Base-by-base conservation (phyloP, 2,888 invertebrate genomes). In the Diachrysia chrysitis region DNA sequence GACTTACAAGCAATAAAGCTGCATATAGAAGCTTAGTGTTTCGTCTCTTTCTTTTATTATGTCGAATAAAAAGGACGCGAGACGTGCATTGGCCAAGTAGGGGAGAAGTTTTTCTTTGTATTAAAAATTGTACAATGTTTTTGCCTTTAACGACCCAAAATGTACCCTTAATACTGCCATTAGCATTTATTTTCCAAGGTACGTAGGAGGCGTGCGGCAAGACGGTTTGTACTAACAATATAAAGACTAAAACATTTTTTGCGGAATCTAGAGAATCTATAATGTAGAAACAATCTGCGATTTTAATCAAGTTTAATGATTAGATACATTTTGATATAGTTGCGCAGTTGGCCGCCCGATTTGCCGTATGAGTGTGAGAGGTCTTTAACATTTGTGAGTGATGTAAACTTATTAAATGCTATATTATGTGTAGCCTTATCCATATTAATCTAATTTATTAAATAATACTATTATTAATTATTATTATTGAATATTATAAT, bases 341-440 rank as follows among this genome's bases (percentile, higher is more conserved):
- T 69, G 51, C 42, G 73, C 71, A 72, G 63, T 63, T 69, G 57
- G 65, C 72, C 67, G 66, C 69, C 59, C 60, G 54, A 53, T 35
- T 58, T 29, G 67, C 55, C 66, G 67, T 25, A 58, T 69, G 71
- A 71, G 69, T 80, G 83, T 81, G 82, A 75, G 78, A 65, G 68
- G 71, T 71, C 78, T 79, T 77, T 83, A 69, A 87, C 84, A 88
- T 87, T 88, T 90, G 90, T 90, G 93, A 89, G 90, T 85, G 85
- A 87, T 82, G 84, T 87, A 84, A 84, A 87, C 83, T 74, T 87
- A 88, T 86, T 83, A 86, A 90, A 90, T 73, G 88, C 89, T 92
- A 89, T 89, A 42, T 42, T 42, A 90, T 87, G 83, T 89, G 92
- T 94, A 94, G 93, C 92, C 93, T 93, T 94, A 94, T 89, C 89